These are phyloP conservation scores for Cheilinus undulatus DNA, from an alignment of 2,113 vertebrate genomes.

Conservation along the genomic window DNA sequence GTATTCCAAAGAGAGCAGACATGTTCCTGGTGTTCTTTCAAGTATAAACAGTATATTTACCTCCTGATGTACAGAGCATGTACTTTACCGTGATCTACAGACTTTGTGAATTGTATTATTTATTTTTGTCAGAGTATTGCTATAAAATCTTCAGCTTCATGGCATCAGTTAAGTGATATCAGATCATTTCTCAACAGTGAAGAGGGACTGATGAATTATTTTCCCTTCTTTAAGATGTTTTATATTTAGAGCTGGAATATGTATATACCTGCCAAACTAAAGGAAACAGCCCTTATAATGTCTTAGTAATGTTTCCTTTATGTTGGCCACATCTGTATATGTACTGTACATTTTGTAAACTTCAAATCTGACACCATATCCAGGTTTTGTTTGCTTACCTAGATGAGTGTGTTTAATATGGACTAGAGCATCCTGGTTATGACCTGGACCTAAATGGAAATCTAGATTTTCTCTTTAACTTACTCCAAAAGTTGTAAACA, in stretches of 20 bases:
- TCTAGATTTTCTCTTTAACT: too few species aligned
- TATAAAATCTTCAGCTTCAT: conserved; percentile 23
- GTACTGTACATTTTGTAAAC: conserved; percentile 45
- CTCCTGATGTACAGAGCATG: conserved; percentile 66
- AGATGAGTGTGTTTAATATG: too few species aligned
- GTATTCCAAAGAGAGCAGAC: conserved; percentile 51
- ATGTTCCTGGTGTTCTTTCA: conserved; percentile 48
- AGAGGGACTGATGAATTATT: conserved; percentile 10
- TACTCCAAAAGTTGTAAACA: too few species aligned
- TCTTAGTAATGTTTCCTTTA: conserved; percentile 31
- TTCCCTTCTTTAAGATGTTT: conserved; percentile 25
- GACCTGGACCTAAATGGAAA: too few species aligned
- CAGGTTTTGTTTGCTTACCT: background rate
- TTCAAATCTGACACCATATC: background rate
- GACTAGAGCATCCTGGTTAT: too few species aligned
- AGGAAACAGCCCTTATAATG: conserved; percentile 20
- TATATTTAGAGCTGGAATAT: conserved; percentile 13
- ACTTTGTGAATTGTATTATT: conserved; percentile 62
- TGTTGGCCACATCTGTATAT: conserved; percentile 34
- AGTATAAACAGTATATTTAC: conserved; percentile 46
- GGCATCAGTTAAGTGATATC: conserved; percentile 21
- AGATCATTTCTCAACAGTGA: conserved; percentile 10
- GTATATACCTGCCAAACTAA: conserved; percentile 32
- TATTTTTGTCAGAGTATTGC: conserved; percentile 37
- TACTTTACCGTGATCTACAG: conserved; percentile 53